These are phyloP conservation scores for Nannospalax galili DNA, from an alignment of 2,113 vertebrate genomes.

Conservation along the genomic window DNA sequence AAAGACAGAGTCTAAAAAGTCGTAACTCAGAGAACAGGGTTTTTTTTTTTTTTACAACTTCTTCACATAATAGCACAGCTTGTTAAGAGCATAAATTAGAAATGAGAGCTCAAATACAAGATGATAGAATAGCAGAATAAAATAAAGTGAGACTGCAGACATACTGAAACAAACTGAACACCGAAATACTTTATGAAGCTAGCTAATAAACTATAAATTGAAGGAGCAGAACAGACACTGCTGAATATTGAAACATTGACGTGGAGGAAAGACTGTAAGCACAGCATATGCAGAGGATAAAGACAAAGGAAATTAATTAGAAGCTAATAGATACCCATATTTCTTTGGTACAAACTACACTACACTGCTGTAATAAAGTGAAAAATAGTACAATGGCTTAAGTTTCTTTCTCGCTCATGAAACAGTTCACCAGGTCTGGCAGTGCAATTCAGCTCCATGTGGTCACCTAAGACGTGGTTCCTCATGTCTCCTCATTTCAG, in stretches of 20 bases:
- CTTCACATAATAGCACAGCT: constrained; percentile 61
- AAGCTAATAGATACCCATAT: neutral
- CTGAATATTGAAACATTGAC: constrained; percentile 26
- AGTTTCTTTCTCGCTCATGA: constrained; percentile 25
- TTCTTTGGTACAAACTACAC: neutral
- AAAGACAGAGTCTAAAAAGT: constrained; percentile 35
- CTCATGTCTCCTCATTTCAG: neutral
- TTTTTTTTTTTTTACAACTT: constrained; percentile 58
- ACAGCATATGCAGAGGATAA: constrained; percentile 8
- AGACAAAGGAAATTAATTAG: constrained; percentile 50
- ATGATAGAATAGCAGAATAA: constrained; percentile 64
- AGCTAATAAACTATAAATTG: constrained; percentile 74
- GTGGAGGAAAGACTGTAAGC: constrained; percentile 28
- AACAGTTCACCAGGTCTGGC: neutral
- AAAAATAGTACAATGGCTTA: neutral
- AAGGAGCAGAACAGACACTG: constrained; percentile 5
- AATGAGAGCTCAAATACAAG: constrained; percentile 62
- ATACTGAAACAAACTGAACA: constrained; percentile 64
- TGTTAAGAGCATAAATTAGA: constrained; percentile 68
- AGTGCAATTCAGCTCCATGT: neutral
- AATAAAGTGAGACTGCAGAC: constrained; percentile 19
- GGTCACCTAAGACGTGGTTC: neutral
- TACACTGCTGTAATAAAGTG: neutral
- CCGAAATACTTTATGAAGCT: constrained; percentile 68
- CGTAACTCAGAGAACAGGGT: constrained; percentile 48